Evolutionary conservation across 2,113 vertebrate genomes (phyloP).

Genomic region (Scatophagus argus): DNA sequence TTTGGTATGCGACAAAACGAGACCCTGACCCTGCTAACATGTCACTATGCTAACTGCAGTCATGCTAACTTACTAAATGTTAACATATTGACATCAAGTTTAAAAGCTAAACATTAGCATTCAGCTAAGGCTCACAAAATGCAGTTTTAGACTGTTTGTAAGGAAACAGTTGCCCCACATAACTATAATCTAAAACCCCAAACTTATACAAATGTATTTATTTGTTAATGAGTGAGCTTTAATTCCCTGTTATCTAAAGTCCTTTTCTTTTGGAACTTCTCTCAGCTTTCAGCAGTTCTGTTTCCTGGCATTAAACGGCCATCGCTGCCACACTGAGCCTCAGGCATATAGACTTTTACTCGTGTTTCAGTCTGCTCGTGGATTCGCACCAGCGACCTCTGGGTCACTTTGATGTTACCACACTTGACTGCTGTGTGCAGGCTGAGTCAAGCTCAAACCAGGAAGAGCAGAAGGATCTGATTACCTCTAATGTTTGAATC

Average conservation of each 20-base stretch:
- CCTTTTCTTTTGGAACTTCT: neutral
- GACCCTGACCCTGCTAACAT: neutral
- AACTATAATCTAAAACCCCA: too few relatives aligned
- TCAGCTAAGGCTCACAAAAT: neutral
- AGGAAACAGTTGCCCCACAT: too few relatives aligned
- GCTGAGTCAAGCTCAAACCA: conserved; percentile 24
- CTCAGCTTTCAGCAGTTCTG: neutral
- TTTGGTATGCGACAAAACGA: too few relatives aligned
- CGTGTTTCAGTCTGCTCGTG: neutral
- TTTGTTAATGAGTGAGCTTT: too few relatives aligned
- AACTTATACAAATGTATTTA: too few relatives aligned
- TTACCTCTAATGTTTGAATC: conserved; percentile 57
- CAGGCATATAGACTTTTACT: neutral
- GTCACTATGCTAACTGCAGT: neutral
- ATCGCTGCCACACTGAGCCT: neutral
- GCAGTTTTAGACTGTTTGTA: too few relatives aligned
- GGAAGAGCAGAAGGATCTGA: conserved; percentile 33
- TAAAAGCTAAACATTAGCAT: neutral
- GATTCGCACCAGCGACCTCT: conserved; percentile 8
- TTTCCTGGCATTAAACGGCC: neutral
- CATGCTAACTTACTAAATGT: too few relatives aligned
- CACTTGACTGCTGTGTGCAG: neutral
- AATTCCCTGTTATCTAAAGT: neutral
- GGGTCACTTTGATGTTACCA: conserved; percentile 21
- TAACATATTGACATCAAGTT: too few relatives aligned